Conservation (phyloP, 2,888 invertebrate species). For the Acholoe squamosa region DNA sequence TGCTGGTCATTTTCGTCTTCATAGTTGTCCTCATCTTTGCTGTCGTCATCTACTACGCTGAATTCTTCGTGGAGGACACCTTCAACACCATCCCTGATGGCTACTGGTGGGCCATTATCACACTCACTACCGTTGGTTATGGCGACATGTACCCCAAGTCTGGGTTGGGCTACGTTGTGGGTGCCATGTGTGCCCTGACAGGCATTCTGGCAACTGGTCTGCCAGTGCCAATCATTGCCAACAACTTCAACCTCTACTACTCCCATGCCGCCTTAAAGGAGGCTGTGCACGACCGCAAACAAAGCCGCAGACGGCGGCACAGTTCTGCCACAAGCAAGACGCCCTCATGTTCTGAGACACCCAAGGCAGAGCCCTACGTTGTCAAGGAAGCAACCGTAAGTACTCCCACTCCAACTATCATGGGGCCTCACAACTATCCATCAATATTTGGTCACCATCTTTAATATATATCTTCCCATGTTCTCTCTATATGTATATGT, state of each 20-base stretch:
- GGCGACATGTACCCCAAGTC: conserved; percentile 77
- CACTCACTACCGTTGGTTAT: conserved; percentile 77
- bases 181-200: conserved; percentile 75
- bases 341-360: conserved; percentile 20
- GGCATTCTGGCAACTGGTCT: conserved; percentile 76
- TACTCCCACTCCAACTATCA: background rate
- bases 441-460: background rate
- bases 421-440: background rate
- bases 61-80: conserved; percentile 72
- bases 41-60: conserved; percentile 73
- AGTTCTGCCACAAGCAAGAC: conserved; percentile 40
- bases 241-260: conserved; percentile 75
- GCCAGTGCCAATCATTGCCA: conserved; percentile 78
- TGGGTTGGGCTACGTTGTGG: conserved; percentile 75
- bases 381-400: conserved; percentile 63
- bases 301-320: background rate
- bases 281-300: conserved; percentile 66
- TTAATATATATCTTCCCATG: background rate
- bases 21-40: conserved; percentile 74
- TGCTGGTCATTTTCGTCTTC: conserved; percentile 72
- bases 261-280: conserved; percentile 69
- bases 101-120: conserved; percentile 77
- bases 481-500: background rate
- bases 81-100: conserved; percentile 71
- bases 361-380: conserved; percentile 60